These are phyloP conservation scores for Lycia hirtaria DNA, from an alignment of 2,888 invertebrate species.

Conservation along the genomic window DNA sequence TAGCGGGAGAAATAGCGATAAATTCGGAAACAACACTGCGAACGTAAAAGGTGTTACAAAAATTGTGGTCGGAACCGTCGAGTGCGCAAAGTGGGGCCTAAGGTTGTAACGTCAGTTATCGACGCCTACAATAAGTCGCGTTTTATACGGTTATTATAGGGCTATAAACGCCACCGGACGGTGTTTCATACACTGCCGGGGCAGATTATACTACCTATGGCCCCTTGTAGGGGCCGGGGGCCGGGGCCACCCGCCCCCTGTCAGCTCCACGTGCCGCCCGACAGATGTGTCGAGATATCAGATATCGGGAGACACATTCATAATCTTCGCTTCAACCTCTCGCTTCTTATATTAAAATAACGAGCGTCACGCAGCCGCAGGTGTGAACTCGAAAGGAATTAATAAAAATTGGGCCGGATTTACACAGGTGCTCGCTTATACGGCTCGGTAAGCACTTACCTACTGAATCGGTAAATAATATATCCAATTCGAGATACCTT, in stretches of 20 bases:
- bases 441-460: constrained; percentile 40
- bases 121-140: constrained; percentile 84
- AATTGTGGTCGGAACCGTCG: constrained; percentile 52
- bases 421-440: constrained; percentile 46
- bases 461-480: constrained; percentile 43
- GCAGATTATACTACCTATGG: constrained; percentile 81
- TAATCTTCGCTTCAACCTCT: constrained; percentile 80
- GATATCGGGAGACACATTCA: constrained; percentile 84
- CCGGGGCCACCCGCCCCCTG: constrained; percentile 77
- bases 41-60: constrained; percentile 56
- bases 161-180: constrained; percentile 84
- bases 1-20: constrained; percentile 53
- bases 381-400: constrained; percentile 70
- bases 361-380: constrained; percentile 70
- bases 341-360: constrained; percentile 81
- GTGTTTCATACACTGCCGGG: constrained; percentile 83
- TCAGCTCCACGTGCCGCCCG: constrained; percentile 79
- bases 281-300: constrained; percentile 84
- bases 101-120: constrained; percentile 81
- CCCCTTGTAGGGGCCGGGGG: constrained; percentile 59
- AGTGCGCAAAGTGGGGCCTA: constrained; percentile 67
- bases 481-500: constrained; percentile 38
- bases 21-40: constrained; percentile 50
- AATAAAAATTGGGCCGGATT: constrained; percentile 61
- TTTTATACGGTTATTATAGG: constrained; percentile 86